A percentile compares a stretch with the other conserved stretches of the same genome.
Conservation (phyloP, 2,113 vertebrate genomes). For the Platichthys stellatus region DNA sequence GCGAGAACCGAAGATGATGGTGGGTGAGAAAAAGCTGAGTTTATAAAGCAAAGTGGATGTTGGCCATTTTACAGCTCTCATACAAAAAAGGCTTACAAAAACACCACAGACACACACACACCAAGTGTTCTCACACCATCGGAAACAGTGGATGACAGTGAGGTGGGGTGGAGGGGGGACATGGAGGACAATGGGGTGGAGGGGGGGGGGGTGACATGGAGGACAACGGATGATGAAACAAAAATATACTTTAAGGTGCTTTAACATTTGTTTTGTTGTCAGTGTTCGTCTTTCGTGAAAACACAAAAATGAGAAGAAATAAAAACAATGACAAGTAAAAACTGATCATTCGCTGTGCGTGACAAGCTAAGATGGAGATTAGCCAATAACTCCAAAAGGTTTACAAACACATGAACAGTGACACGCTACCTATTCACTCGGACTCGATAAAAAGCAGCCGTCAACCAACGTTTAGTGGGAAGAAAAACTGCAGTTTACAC, state of each 20-base stretch:
- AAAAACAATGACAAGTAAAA: conserved; percentile 5
- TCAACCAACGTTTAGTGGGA: conserved; percentile 3
- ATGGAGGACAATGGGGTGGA: conserved; percentile 30
- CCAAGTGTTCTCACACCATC: conserved; percentile 61
- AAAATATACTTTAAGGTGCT: conserved; percentile 87
- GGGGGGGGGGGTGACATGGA: conserved; percentile 37
- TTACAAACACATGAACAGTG: conserved; percentile 45
- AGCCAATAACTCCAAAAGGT: conserved; percentile 12
- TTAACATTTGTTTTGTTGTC: conserved; percentile 64
- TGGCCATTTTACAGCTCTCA: conserved; percentile 84
- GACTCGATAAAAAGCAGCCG: background rate
- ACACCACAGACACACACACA: conserved; percentile 49
- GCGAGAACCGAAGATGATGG: conserved; percentile 68
- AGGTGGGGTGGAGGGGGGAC: conserved; percentile 12
- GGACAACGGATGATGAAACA: conserved; percentile 61
- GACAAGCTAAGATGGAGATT: conserved; percentile 19
- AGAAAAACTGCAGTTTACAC: conserved; percentile 26
- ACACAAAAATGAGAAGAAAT: conserved; percentile 37
- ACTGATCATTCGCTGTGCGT: conserved; percentile 38
- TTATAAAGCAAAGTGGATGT: conserved; percentile 84
- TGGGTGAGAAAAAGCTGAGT: conserved; percentile 81
- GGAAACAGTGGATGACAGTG: conserved; percentile 45
- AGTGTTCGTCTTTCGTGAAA: conserved; percentile 65
- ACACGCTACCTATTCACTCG: conserved; percentile 36
- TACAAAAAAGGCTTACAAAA: conserved; percentile 92